A percentile compares a stretch with the other conserved stretches of the same genome.
These are phyloP conservation scores for Clarias pachynema DNA, from an alignment of 2,797 vertebrate species.

Conservation along the genomic window DNA sequence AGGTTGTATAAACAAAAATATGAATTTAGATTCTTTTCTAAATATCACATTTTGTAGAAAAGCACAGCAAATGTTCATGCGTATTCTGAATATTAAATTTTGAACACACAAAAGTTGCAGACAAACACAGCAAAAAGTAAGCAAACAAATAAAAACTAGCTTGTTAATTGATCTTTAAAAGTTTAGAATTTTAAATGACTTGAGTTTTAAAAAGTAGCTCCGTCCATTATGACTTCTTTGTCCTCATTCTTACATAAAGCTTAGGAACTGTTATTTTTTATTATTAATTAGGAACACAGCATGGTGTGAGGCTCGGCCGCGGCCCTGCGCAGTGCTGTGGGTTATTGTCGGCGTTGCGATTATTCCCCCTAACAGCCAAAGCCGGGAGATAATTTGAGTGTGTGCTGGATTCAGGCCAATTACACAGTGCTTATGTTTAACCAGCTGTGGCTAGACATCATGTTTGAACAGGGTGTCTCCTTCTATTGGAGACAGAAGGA, in stretches of 20 bases:
- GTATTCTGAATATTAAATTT: too few relatives aligned
- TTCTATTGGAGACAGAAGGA: constrained; percentile 36
- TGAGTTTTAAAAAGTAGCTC: too few relatives aligned
- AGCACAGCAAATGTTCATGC: too few relatives aligned
- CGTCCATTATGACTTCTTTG: neutral
- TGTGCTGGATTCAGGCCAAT: constrained; percentile 37
- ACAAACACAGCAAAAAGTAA: too few relatives aligned
- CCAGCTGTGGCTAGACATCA: constrained; percentile 50
- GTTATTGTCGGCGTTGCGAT: constrained; percentile 32
- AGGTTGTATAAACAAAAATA: too few relatives aligned
- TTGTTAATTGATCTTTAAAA: too few relatives aligned
- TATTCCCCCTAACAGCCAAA: constrained; percentile 37
- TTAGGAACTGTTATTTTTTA: neutral
- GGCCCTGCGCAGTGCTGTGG: constrained; percentile 17
- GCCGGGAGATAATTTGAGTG: constrained; percentile 43
- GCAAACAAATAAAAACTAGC: too few relatives aligned
- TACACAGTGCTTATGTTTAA: constrained; percentile 33
- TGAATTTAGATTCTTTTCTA: too few relatives aligned
- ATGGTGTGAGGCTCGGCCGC: constrained; percentile 11
- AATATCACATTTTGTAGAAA: too few relatives aligned
- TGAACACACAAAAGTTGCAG: too few relatives aligned
- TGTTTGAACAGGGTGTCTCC: constrained; percentile 52
- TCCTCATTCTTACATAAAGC: neutral
- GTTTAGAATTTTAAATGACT: too few relatives aligned
- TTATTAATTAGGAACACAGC: neutral